Conservation (phyloP, 2,888 invertebrate species). For the Glyphotaelius pellucidus region DNA sequence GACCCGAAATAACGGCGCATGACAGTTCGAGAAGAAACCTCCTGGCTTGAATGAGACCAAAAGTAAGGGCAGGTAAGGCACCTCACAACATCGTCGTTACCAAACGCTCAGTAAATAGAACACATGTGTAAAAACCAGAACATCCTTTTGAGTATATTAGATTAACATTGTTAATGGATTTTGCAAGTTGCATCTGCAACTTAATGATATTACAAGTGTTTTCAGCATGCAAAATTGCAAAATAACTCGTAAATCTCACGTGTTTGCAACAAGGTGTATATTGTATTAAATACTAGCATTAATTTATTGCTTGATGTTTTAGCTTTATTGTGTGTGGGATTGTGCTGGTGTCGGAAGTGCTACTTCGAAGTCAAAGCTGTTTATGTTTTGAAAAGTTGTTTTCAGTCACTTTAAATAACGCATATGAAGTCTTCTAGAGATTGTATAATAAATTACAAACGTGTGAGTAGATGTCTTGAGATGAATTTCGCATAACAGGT, state of each 20-base stretch:
- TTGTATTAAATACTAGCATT: background rate
- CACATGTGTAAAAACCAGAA: background rate
- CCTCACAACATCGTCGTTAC: background rate
- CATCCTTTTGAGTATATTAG: background rate
- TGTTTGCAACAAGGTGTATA: slow-evolving; percentile 26
- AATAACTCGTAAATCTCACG: background rate
- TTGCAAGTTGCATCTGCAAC: background rate
- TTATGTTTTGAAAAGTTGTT: slow-evolving; percentile 32
- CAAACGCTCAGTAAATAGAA: background rate
- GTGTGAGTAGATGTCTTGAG: background rate
- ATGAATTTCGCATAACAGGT: background rate
- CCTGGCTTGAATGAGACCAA: background rate
- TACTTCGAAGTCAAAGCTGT: background rate
- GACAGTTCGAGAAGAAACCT: slow-evolving; percentile 11
- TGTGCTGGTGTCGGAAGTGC: background rate
- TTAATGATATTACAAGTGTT: background rate
- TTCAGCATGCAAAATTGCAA: background rate
- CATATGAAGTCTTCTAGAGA: background rate
- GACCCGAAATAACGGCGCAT: slow-evolving; percentile 19
- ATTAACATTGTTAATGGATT: background rate
- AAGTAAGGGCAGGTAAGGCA: background rate
- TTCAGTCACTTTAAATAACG: background rate
- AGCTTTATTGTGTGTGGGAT: background rate
- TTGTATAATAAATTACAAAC: background rate
- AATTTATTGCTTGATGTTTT: background rate